Evolutionary conservation across 1,140 invertebrate species (phyloP), one percentile per base, ranked within the genome.

Genomic region (Whitmania pigra): DNA sequence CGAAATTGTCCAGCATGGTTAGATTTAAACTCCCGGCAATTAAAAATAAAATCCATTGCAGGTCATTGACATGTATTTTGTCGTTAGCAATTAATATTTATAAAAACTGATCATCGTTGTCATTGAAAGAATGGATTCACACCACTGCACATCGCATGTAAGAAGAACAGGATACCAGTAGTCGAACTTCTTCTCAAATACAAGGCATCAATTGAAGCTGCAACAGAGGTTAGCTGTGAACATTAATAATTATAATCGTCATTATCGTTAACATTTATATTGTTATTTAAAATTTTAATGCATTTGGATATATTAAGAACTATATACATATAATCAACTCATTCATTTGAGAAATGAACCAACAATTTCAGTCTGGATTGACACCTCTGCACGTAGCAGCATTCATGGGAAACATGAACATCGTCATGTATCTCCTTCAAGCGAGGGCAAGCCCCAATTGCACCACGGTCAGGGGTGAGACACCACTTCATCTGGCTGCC

Each of bases 301-400:
- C n/a, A n/a, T n/a, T n/a, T n/a, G n/a, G n/a, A n/a, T n/a, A n/a
- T n/a, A n/a, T n/a, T n/a, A n/a, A n/a, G n/a, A n/a, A n/a, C n/a
- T n/a, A n/a, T n/a, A n/a, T n/a, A n/a, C n/a, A n/a, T n/a, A n/a
- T n/a, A n/a, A 36, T 36, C 31, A 36, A 2, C 2, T 36, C 31
- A 3, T 36, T 36, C 31, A 36, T 36, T 36, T 9, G 20, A 57
- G 25, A 57, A 57, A 25, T 9, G 25, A 57, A 57, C 2, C 25
- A n/a, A n/a, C 9, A 57, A n/a, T n/a, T 54, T 9, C 69, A 70
- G 87, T 91, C 89, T 77, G 95, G 95, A 5, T 83, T 98, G 75
- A 96, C 95, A 18, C 94, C 94, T 2, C 86, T 99, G 25, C 95
- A 99, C 83, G 94, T 98, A 71, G 93, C 94, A 15, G 89, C 92